Percentiles rank a stretch among this genome's conserved stretches.
Conservation (phyloP, 2,888 invertebrate genomes). For the Tribolium freemani region DNA sequence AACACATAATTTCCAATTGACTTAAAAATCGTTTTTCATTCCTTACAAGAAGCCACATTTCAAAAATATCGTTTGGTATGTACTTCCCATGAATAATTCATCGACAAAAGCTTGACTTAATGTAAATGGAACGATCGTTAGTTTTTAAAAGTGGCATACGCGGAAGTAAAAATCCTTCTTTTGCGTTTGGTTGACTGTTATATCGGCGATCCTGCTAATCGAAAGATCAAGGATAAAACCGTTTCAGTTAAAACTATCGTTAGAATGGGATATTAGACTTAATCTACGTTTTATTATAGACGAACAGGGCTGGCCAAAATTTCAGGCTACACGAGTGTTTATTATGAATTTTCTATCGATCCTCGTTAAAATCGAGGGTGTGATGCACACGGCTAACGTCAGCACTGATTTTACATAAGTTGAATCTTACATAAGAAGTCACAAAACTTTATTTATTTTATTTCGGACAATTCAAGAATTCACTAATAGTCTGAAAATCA, state of each 20-base stretch:
- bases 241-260: background rate
- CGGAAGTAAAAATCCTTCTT: slow-evolving; percentile 34
- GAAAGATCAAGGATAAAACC: background rate
- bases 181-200: slow-evolving; percentile 24
- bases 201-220: background rate
- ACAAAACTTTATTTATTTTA: background rate
- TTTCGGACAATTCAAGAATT: no score
- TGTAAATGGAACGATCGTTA: slow-evolving; percentile 45
- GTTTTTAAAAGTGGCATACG: slow-evolving; percentile 29
- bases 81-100: slow-evolving; percentile 42
- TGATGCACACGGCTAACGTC: slow-evolving; percentile 41
- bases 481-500: background rate
- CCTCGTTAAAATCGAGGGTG: slow-evolving; percentile 5
- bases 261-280: background rate
- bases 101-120: slow-evolving; percentile 29
- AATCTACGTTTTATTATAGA: background rate
- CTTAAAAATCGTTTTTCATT: no score
- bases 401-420: background rate
- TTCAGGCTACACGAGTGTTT: background rate
- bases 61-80: slow-evolving; percentile 21
- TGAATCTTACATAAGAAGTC: background rate
- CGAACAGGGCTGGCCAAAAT: background rate
- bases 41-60: slow-evolving; percentile 8
- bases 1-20: no score
- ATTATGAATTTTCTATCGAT: slow-evolving; percentile 7